A percentile compares a stretch with the other conserved stretches of the same genome.
These are phyloP conservation scores for Dipodomys spectabilis DNA, from an alignment of 2,113 vertebrate genomes.

Conservation along the genomic window DNA sequence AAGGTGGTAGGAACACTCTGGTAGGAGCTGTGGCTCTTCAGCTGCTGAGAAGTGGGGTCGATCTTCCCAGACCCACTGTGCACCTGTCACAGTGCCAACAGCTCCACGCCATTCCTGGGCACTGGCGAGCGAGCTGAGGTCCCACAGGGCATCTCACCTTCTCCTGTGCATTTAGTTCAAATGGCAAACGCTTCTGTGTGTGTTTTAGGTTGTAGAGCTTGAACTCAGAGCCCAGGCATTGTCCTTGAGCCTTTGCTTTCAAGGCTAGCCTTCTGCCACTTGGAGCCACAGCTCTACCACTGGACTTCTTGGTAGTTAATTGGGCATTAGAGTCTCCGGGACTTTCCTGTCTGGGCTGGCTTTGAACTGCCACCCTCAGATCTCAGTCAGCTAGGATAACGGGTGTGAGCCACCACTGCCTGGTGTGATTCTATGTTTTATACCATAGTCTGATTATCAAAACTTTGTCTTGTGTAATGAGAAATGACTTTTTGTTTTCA, in stretches of 20 bases:
- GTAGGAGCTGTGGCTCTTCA: background rate
- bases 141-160: no score
- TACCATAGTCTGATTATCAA: background rate
- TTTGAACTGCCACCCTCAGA: no score
- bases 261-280: no score
- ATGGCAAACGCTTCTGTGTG: background rate
- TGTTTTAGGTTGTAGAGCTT: no score
- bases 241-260: no score
- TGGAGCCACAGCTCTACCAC: no score
- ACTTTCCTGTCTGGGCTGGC: no score
- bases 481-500: conserved; percentile 54
- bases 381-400: no score
- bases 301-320: no score
- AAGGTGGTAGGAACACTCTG: background rate
- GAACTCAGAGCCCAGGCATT: no score
- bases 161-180: background rate
- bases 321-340: no score
- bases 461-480: background rate
- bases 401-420: no score
- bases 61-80: background rate
- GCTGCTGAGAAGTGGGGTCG: background rate
- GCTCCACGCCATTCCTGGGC: fast-evolving
- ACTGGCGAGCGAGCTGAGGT: background rate
- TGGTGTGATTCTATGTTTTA: background rate
- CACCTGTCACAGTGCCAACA: fast-evolving